Evolutionary conservation across 2,113 vertebrate genomes (phyloP), one percentile per base, ranked within the genome.

Genomic region (Cyprinodon tularosa): DNA sequence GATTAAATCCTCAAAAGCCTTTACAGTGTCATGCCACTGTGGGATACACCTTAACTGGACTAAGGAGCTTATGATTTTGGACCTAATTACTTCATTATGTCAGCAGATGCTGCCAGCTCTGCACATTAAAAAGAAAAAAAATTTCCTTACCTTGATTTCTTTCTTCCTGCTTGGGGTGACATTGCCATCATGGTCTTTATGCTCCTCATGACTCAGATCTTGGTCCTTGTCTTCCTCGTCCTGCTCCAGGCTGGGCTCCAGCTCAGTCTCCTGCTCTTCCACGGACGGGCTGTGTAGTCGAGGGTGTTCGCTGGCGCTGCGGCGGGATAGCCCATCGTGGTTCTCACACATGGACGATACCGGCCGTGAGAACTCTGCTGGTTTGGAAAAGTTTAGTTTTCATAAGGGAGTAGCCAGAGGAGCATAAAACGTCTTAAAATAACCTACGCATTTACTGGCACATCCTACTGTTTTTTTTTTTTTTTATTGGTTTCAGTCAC

Each of bases 141-240:
- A 36, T 14, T 36, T 59, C 7, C 61, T 37, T 96, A 99, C 97
- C 96, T 97, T 96, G 38, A 99, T 91, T 69, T 99, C 97, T 68
- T 96, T 99, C 92, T 97, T 99, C 84, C 94, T 97, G 36, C 96
- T 98, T 0, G 97, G 98, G 0, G 96, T 95, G 63, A 94, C 94
- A 69, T 90, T 84, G 91, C 94, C 17, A 0, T 90, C 87, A 0
- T 82, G 0, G 6, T 84, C 80, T 0, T 62, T 63, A 37, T 90
- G 75, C 15, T 78, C 53, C 74, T 89, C 93, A 40, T 93, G 92
- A 15, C 88, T 91, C 48, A 1, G 90, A 62, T 95, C 96, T 36
- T 95, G 93, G 1, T 63, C 94, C 93, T 0, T 73, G 74, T 91
- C 95, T n/a, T 92, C 95, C 89, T 3, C 89, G 0, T 92, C 91